These are phyloP conservation scores for Actenoides lindsayi DNA, from an alignment of 2,113 vertebrate species.

Conservation along the genomic window DNA sequence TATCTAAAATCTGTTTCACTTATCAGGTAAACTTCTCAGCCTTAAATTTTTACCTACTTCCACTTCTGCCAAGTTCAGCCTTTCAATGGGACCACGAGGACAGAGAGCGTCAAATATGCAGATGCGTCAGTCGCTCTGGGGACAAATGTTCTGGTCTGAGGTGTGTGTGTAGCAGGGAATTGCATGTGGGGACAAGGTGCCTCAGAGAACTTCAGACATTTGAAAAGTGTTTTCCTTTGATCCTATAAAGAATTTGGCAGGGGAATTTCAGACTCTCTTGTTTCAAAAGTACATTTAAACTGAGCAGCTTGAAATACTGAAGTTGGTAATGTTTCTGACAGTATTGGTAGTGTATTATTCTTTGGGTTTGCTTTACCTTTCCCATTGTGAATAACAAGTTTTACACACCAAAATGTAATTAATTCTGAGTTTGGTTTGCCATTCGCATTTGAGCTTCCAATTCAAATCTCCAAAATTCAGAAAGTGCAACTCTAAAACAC, in stretches of 20 bases:
- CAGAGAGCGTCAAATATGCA: background rate
- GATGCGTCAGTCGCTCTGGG: background rate
- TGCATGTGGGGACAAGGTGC: background rate
- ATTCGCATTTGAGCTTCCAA: background rate
- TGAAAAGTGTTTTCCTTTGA: conserved; percentile 26
- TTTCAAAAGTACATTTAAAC: conserved; percentile 30
- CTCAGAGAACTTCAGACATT: background rate
- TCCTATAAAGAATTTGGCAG: background rate
- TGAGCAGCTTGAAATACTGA: background rate
- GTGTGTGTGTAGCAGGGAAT: background rate
- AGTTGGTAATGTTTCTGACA: background rate
- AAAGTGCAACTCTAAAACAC: background rate
- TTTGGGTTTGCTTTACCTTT: background rate
- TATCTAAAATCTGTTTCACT: background rate
- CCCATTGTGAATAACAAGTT: background rate
- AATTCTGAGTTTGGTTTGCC: background rate
- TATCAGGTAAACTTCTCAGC: background rate
- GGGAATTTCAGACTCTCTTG: conserved; percentile 5
- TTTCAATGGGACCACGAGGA: background rate
- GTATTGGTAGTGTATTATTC: background rate
- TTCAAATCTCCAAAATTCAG: background rate
- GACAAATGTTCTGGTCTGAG: conserved; percentile 2
- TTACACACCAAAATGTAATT: background rate
- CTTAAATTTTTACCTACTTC: background rate
- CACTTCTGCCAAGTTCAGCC: background rate